A percentile compares a stretch with the other conserved stretches of the same genome.
phyloP scores from a whole-genome alignment of 1,140 invertebrate genomes.

The Delia radicum region DNA sequence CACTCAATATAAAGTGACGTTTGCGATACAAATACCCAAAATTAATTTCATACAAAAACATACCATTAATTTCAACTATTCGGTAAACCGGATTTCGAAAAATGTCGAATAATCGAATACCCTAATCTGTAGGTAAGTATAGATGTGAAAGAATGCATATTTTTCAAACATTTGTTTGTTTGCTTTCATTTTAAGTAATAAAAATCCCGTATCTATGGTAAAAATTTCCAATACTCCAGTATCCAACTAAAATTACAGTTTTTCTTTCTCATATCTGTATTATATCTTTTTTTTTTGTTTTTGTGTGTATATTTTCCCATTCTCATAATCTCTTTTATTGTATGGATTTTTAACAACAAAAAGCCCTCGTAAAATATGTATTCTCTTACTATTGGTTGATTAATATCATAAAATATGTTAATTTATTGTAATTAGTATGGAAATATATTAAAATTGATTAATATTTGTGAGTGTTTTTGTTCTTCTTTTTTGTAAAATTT shows the following conservation, averaged over 20 bases:
- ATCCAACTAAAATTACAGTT: slow-evolving; percentile 3
- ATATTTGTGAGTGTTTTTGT: not conserved
- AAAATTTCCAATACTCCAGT: not conserved
- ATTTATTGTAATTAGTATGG: not conserved
- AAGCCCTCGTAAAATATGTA: not conserved
- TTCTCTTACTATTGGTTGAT: not conserved
- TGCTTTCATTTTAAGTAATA: not conserved
- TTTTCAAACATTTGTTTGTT: not conserved
- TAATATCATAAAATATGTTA: slow-evolving; percentile 2
- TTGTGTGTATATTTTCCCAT: not conserved
- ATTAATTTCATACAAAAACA: too few species aligned
- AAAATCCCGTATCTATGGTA: not conserved
- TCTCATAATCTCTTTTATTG: not conserved
- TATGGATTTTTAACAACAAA: not conserved
- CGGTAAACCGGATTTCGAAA: too few species aligned
- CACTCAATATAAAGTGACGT: too few species aligned
- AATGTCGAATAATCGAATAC: too few species aligned
- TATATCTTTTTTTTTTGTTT: not conserved
- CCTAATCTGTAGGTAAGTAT: too few species aligned
- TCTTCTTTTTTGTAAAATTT: not conserved
- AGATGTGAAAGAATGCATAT: not conserved
- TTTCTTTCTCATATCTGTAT: too few species aligned
- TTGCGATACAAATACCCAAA: too few species aligned
- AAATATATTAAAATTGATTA: not conserved
- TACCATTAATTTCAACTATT: too few species aligned